These are phyloP conservation scores for Anguilla pacifica DNA, from an alignment of 2,797 vertebrate species.

Conservation along the genomic window DNA sequence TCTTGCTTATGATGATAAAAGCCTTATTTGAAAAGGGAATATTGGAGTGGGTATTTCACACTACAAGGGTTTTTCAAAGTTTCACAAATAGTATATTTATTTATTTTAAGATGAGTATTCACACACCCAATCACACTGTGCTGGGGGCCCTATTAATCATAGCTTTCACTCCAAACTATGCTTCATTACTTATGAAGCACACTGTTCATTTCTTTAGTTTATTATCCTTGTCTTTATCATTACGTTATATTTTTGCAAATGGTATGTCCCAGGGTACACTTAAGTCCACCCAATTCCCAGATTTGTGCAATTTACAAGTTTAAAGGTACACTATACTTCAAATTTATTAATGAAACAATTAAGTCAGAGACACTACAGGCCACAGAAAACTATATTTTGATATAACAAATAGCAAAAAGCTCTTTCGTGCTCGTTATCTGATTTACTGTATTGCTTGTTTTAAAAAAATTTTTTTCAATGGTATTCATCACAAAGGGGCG, in stretches of 20 bases:
- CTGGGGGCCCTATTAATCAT: background rate
- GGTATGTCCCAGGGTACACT: background rate
- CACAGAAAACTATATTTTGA: background rate
- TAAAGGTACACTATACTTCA: background rate
- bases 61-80: too few relatives aligned
- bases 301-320: background rate
- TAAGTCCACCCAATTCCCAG: background rate
- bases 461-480: constrained; percentile 38
- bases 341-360: background rate
- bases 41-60: background rate
- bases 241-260: background rate
- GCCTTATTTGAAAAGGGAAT: background rate
- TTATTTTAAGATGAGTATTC: background rate
- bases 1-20: background rate
- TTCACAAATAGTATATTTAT: background rate
- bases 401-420: constrained; percentile 21
- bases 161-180: background rate
- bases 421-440: constrained; percentile 59
- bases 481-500: constrained; percentile 63
- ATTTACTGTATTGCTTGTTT: background rate
- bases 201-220: background rate
- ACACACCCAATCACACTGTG: background rate
- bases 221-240: background rate
- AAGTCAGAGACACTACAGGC: background rate
- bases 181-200: background rate